These are phyloP conservation scores for Aldrovandia affinis DNA, from an alignment of 2,797 vertebrate species.

Conservation along the genomic window DNA sequence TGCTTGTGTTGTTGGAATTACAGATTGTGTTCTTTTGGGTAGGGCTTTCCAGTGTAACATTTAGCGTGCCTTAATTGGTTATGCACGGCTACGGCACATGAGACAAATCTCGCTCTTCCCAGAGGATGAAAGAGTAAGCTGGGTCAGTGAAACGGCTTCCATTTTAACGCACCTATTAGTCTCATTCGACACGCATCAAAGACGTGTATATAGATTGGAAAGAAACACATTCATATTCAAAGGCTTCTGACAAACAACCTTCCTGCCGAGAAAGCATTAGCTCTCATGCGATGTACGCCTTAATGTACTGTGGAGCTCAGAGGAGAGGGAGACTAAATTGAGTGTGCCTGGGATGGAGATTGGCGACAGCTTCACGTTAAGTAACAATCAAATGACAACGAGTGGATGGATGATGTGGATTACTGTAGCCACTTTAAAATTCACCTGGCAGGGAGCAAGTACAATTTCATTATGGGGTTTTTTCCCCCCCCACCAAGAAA, in stretches of 20 bases:
- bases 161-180: neutral
- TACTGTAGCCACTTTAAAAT: neutral
- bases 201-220: neutral
- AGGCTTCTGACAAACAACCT: conserved; percentile 5
- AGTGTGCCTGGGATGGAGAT: neutral
- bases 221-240: conserved; percentile 5
- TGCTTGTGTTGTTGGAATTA: neutral
- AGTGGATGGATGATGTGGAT: neutral
- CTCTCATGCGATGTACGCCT: neutral
- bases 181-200: conserved; percentile 19
- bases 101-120: neutral
- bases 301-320: neutral
- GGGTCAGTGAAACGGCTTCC: neutral
- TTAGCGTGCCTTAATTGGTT: conserved; percentile 14
- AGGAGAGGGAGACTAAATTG: neutral
- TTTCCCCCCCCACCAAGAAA: neutral
- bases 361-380: neutral
- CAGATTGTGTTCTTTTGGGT: neutral
- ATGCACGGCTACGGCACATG: neutral
- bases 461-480: neutral
- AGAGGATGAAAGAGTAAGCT: neutral
- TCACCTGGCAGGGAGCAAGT: neutral
- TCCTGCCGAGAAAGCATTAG: neutral
- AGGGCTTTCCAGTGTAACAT: neutral
- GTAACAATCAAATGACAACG: neutral